Evolutionary conservation across 2,797 vertebrate species (phyloP).

Genomic region (Chanos chanos): DNA sequence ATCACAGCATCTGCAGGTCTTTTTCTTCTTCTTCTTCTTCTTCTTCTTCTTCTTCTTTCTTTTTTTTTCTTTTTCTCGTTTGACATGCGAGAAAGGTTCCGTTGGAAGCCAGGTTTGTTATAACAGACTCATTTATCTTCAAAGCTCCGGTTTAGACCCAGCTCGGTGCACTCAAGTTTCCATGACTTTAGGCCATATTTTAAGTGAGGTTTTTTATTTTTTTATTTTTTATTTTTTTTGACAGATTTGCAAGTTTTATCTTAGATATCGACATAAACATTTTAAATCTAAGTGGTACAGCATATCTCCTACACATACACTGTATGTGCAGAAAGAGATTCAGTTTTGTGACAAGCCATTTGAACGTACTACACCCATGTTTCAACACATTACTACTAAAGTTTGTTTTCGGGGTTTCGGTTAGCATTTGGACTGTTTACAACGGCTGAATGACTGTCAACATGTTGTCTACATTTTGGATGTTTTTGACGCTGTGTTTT

Average conservation of each 20-base stretch:
- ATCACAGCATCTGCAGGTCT: constrained; percentile 12
- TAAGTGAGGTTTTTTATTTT: constrained; percentile 5
- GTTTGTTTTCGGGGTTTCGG: constrained; percentile 7
- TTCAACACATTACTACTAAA: too few species aligned
- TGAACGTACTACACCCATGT: too few species aligned
- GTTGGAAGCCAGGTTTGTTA: not conserved
- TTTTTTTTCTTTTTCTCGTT: too few species aligned
- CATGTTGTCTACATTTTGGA: too few species aligned
- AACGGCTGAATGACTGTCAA: too few species aligned
- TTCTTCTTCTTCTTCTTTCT: too few species aligned
- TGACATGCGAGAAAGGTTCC: not conserved
- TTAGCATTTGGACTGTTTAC: constrained; percentile 16
- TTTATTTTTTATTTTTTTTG: not conserved
- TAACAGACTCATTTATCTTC: constrained; percentile 4
- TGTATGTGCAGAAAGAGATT: not conserved
- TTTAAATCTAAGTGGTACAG: not conserved
- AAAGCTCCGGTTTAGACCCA: not conserved
- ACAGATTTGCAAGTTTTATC: not conserved
- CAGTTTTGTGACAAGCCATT: not conserved
- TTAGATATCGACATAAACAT: not conserved
- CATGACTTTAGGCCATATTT: not conserved
- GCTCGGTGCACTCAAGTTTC: not conserved
- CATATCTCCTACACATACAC: not conserved
- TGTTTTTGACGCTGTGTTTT: too few species aligned
- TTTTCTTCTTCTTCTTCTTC: too few species aligned